These are phyloP conservation scores for Pithecia hirsuta DNA, from an alignment of 2,797 vertebrate genomes.

Conservation along the genomic window DNA sequence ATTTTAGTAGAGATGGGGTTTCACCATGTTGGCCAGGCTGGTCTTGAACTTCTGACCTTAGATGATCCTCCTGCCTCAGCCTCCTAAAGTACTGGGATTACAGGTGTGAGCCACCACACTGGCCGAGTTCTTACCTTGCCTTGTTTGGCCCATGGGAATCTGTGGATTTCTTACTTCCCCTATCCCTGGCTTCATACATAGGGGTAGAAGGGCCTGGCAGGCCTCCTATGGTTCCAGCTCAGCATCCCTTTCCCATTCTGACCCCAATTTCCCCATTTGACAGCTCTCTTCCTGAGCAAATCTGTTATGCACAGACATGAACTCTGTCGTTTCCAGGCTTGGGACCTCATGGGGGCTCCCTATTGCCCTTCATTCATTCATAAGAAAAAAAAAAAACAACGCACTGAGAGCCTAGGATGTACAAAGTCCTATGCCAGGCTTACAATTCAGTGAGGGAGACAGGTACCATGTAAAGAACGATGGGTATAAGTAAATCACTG, in stretches of 20 bases:
- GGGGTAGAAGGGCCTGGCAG: not conserved
- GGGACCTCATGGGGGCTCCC: not conserved
- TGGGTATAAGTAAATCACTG: not conserved
- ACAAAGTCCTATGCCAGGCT: not conserved
- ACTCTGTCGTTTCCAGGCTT: rapidly evolving
- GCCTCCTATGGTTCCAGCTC: not conserved
- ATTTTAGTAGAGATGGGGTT: too few relatives aligned
- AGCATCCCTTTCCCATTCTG: not conserved
- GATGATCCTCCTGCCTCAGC: too few relatives aligned
- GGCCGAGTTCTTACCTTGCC: not conserved
- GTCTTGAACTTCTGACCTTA: too few relatives aligned
- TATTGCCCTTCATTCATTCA: not conserved
- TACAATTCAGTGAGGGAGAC: not conserved
- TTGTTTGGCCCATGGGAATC: not conserved
- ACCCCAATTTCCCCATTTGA: not conserved
- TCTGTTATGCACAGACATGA: not conserved
- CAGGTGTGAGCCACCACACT: too few relatives aligned
- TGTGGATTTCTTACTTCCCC: not conserved
- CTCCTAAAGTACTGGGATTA: too few relatives aligned
- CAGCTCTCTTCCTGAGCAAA: not conserved
- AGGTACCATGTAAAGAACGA: not conserved
- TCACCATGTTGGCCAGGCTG: too few relatives aligned
- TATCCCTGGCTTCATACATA: not conserved
- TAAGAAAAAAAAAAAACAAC: not conserved
- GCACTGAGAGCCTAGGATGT: not conserved